A percentile compares a stretch with the other conserved stretches of the same genome.
These are phyloP conservation scores for Phortica okadai DNA, from an alignment of 2,888 invertebrate genomes.

Conservation along the genomic window DNA sequence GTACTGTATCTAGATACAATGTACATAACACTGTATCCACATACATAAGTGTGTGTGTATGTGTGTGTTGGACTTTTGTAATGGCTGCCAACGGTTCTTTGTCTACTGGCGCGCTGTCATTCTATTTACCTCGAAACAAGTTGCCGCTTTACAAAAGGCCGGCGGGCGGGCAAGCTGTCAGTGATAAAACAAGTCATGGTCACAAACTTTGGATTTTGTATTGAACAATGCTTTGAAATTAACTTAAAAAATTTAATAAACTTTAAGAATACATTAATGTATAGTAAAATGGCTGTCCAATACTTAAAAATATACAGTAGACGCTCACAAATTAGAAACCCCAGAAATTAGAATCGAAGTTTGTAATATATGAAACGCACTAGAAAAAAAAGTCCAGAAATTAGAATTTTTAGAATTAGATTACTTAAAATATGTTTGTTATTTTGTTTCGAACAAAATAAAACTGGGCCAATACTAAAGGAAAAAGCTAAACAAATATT, in stretches of 20 bases:
- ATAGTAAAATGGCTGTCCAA: too few relatives aligned
- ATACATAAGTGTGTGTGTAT: neutral
- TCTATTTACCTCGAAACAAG: neutral
- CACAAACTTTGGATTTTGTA: neutral
- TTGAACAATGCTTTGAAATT: neutral
- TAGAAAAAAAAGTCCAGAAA: too few relatives aligned
- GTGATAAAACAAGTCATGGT: slow-evolving; percentile 1
- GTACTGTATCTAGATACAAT: slow-evolving; percentile 24
- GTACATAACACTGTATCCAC: neutral
- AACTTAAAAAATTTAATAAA: neutral
- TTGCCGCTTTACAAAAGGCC: neutral
- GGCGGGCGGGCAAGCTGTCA: neutral
- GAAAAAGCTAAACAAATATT: too few relatives aligned
- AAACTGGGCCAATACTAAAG: too few relatives aligned
- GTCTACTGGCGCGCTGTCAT: slow-evolving; percentile 2
- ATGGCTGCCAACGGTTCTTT: slow-evolving; percentile 12
- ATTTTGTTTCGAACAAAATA: too few relatives aligned
- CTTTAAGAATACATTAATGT: too few relatives aligned
- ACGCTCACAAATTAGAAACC: too few relatives aligned
- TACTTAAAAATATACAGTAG: too few relatives aligned
- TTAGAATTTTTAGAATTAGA: too few relatives aligned
- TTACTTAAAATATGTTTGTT: too few relatives aligned
- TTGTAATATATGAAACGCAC: too few relatives aligned
- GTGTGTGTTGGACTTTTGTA: neutral
- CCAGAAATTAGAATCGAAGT: too few relatives aligned